Evolutionary conservation across 2,888 invertebrate species (phyloP).

Genomic region (Antheraea yamamai): DNA sequence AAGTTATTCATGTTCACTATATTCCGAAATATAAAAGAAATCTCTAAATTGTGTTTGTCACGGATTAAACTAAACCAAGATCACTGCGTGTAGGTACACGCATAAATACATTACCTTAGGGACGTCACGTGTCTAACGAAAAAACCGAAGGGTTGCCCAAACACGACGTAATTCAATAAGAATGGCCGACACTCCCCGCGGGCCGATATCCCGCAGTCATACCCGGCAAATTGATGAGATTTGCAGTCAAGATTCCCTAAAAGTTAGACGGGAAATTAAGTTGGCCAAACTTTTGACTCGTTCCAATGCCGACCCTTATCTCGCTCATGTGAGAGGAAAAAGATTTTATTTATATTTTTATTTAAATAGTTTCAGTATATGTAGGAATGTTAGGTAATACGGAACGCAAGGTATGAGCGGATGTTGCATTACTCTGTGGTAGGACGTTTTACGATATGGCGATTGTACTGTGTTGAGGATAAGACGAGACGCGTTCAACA

Average conservation of each 20-base stretch:
- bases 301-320: constrained; percentile 59
- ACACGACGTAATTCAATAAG: constrained; percentile 67
- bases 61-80: background rate
- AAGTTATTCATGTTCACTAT: too few species aligned
- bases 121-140: constrained; percentile 44
- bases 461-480: too few species aligned
- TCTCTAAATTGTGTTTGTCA: background rate
- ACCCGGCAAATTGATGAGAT: constrained; percentile 74
- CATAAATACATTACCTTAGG: constrained; percentile 49
- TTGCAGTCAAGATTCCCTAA: constrained; percentile 65
- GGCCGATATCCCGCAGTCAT: constrained; percentile 51
- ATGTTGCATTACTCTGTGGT: too few species aligned
- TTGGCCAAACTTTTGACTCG: constrained; percentile 65
- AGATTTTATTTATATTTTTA: constrained; percentile 10
- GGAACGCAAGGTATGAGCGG: too few species aligned
- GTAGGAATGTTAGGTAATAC: too few species aligned
- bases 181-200: constrained; percentile 54
- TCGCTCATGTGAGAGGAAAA: constrained; percentile 29
- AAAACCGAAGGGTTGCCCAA: constrained; percentile 44
- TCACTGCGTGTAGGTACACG: constrained; percentile 1
- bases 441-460: too few species aligned
- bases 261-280: constrained; percentile 76
- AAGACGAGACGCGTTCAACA: too few species aligned
- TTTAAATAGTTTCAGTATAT: background rate
- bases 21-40: background rate